Conservation (phyloP, 2,888 invertebrate species). For the Clitarchus hookeri region DNA sequence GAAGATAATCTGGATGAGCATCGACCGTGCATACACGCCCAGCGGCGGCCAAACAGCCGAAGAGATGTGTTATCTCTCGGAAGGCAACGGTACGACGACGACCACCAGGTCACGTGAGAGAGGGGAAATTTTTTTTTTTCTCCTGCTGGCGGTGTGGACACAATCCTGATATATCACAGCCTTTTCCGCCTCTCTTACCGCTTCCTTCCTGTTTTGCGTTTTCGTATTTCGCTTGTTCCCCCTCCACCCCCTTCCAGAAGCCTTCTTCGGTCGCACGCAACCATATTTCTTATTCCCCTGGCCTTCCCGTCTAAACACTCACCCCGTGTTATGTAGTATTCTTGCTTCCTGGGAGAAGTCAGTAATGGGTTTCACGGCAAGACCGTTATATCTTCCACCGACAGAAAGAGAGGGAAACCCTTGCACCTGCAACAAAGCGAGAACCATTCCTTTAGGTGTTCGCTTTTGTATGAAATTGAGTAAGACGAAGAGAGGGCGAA, state of each 20-base stretch:
- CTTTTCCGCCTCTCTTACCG: conserved; percentile 8
- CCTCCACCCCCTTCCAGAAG: neutral
- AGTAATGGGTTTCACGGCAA: conserved; percentile 4
- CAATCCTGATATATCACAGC: neutral
- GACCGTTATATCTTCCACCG: neutral
- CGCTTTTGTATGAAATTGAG: no score
- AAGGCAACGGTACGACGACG: no score
- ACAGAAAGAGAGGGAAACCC: no score
- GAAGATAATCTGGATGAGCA: no score
- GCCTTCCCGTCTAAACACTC: neutral
- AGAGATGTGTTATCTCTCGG: no score
- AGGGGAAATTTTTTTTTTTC: neutral
- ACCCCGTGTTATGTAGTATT: neutral
- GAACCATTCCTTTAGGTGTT: no score
- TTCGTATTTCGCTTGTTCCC: neutral
- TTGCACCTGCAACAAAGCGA: no score
- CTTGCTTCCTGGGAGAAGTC: neutral
- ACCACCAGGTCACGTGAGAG: no score
- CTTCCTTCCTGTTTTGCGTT: conserved; percentile 14
- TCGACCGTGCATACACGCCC: no score
- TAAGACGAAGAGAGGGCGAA: no score
- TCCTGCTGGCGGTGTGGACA: neutral
- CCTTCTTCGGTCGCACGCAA: neutral
- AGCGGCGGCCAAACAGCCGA: no score
- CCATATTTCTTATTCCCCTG: neutral